A percentile compares a stretch with the other conserved stretches of the same genome.
These are phyloP conservation scores for Marmota monax DNA, from an alignment of 2,113 vertebrate genomes.

Conservation along the genomic window DNA sequence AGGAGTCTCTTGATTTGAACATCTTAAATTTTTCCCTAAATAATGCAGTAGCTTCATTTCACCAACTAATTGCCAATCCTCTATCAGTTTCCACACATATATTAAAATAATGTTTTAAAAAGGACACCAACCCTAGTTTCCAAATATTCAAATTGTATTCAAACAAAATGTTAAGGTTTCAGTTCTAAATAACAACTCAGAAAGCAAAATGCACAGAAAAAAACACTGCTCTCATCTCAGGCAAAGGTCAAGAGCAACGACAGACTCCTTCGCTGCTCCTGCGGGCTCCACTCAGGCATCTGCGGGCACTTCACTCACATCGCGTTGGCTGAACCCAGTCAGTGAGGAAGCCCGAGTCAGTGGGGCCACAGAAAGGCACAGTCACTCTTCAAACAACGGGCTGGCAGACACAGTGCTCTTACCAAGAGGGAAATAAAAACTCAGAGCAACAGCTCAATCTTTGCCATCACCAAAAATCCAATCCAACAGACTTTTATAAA, in stretches of 20 bases:
- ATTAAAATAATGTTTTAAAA: background rate
- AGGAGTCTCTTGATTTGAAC: background rate
- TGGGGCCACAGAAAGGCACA: background rate
- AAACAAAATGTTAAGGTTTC: background rate
- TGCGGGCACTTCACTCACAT: background rate
- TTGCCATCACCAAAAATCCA: background rate
- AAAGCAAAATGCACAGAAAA: background rate
- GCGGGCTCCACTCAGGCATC: background rate
- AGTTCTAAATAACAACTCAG: slow-evolving; percentile 10
- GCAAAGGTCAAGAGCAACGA: background rate
- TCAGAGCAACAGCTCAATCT: background rate
- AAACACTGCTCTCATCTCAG: background rate
- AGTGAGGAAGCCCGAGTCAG: background rate
- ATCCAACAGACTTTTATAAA: background rate
- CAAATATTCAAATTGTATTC: background rate
- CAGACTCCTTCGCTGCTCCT: background rate
- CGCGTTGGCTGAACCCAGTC: background rate
- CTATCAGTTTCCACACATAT: background rate
- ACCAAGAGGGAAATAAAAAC: background rate
- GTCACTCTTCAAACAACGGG: background rate
- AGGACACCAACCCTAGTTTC: background rate
- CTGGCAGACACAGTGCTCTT: background rate
- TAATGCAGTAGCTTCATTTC: background rate
- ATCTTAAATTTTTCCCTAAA: background rate
- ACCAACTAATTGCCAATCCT: background rate